Evolutionary conservation across 1,140 invertebrate genomes (phyloP), one percentile per base, ranked within the genome.

Genomic region (Nephotettix cincticeps): DNA sequence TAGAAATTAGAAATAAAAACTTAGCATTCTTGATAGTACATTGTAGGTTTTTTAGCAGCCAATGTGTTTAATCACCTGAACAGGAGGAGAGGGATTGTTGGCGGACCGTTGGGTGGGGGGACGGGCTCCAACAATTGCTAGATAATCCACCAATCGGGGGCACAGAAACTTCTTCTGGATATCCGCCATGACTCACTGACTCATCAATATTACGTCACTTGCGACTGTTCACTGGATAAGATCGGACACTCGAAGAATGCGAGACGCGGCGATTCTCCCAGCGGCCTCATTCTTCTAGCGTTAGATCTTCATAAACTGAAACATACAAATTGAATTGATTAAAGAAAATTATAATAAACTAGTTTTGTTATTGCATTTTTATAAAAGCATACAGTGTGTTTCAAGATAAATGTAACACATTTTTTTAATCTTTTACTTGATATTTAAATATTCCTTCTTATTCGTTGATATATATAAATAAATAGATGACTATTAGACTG

Each of bases 91-190:
- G 68, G 86, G 85, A 72, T 85, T 84, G 30, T 69, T 70, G 23
- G 64, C 25, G 77, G 90, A 84, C 80, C 86, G 78, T 83, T 89
- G 81, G 71, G 86, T 83, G 67, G 87, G 87, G 71, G 90, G 87
- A 69, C 93, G 87, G 23, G 91, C 92, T 73, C 97, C 97, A 71
- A 99, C 96, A 74, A 99, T 95, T 72, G 96, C 93, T 79, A 99
- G 86, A 83, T 99, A 99, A 86, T 99, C 98, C 79, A 93, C 90
- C 78, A 94, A 82, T 73, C 92, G 88, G 76, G 92, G 92, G 79
- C 92, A 94, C 75, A 94, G 80, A 78, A 90, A 91, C 79, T 92
- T 91, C 79, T 90, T 91, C 80, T 93, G 91, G 78, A 88, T 83
- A 79, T 91, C 89, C 25, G 30, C 54, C 69, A 70, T 70, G 3